Evolutionary conservation across 2,797 vertebrate genomes (phyloP).

Genomic region (Pachyuromys duprasi): DNA sequence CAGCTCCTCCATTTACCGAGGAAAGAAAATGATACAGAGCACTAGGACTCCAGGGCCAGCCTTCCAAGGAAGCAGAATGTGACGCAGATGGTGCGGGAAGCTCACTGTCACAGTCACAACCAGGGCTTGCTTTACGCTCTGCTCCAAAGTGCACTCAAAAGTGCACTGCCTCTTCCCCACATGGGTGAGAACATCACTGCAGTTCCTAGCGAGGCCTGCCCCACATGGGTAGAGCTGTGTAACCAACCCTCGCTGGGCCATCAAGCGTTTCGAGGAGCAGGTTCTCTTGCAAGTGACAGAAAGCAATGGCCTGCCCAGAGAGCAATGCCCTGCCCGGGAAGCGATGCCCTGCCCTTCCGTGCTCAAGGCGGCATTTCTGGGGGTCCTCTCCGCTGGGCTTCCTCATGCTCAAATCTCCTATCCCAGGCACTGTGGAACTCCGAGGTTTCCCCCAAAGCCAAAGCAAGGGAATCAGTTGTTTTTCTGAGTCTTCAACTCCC

Average conservation of each 20-base stretch:
- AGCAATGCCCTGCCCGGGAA: no score
- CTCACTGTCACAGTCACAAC: neutral
- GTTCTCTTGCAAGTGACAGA: neutral
- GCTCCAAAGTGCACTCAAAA: neutral
- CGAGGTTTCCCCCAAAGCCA: neutral
- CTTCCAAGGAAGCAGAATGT: neutral
- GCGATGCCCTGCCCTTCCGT: no score
- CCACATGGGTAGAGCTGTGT: neutral
- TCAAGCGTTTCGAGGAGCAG: neutral
- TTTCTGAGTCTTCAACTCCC: neutral
- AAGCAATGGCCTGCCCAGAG: neutral
- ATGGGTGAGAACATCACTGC: neutral
- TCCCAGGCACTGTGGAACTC: no score
- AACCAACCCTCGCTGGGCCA: accelerated
- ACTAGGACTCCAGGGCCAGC: neutral
- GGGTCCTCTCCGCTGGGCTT: neutral
- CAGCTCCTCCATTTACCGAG: neutral
- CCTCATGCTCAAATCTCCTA: neutral
- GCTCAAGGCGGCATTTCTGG: neutral
- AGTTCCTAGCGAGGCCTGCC: neutral
- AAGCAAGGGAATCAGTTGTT: neutral
- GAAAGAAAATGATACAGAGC: neutral
- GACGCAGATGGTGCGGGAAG: neutral
- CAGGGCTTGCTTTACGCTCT: neutral
- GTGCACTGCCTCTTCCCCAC: neutral